Conservation (phyloP, 2,888 invertebrate genomes). For the Drosophila peninsularis region DNA sequence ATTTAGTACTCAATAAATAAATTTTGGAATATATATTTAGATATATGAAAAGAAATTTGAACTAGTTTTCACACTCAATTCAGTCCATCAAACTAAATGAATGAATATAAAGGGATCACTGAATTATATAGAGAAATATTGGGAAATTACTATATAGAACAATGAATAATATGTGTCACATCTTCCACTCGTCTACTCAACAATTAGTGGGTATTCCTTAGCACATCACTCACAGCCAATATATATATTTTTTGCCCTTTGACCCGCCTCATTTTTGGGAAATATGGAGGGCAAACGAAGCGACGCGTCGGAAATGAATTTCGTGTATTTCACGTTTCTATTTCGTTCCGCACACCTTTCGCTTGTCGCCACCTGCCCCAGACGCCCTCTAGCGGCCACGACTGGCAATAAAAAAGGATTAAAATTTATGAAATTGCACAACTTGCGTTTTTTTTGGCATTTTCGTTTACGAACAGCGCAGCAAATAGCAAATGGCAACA, state of each 20-base stretch:
- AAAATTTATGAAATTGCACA: constrained; percentile 77
- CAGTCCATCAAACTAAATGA: too few species aligned
- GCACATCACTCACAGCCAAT: background rate
- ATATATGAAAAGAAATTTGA: too few species aligned
- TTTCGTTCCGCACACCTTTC: constrained; percentile 54
- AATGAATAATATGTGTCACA: background rate
- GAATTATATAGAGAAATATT: background rate
- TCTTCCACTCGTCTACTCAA: background rate
- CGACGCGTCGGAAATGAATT: constrained; percentile 70
- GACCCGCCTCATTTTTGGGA: background rate
- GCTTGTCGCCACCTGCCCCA: constrained; percentile 16
- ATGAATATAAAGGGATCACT: background rate
- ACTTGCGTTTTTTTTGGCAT: constrained; percentile 59
- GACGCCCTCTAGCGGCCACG: constrained; percentile 15
- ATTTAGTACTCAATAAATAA: too few species aligned
- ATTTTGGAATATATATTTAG: too few species aligned
- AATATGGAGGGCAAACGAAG: constrained; percentile 22
- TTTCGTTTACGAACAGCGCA: constrained; percentile 46
- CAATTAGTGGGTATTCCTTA: constrained; percentile 15
- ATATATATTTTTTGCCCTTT: constrained; percentile 4
- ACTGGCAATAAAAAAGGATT: constrained; percentile 78
- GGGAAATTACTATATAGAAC: background rate
- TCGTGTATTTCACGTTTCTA: constrained; percentile 73
- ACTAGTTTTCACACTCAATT: too few species aligned
- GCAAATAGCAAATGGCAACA: constrained; percentile 31